Evolutionary conservation across 2,113 vertebrate genomes (phyloP).

Genomic region (Verasper variegatus): DNA sequence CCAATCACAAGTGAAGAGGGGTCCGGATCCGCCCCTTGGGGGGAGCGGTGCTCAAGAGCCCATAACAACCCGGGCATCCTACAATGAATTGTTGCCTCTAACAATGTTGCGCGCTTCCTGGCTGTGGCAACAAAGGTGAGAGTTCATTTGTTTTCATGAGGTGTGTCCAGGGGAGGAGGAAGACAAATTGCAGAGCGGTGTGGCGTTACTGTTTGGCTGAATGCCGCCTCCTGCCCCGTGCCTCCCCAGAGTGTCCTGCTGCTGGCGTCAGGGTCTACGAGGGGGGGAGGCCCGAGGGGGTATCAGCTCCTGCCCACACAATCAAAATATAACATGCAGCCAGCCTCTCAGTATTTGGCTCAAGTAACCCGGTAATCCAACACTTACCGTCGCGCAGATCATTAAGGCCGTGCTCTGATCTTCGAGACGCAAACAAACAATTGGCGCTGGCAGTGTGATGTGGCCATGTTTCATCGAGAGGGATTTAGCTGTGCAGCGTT

Average conservation of each 20-base stretch:
- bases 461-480: slow-evolving; percentile 38
- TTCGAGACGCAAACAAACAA: slow-evolving; percentile 60
- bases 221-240: slow-evolving; percentile 61
- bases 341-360: slow-evolving; percentile 56
- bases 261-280: slow-evolving; percentile 73
- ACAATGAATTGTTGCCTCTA: slow-evolving; percentile 64
- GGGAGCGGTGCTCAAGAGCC: slow-evolving; percentile 56
- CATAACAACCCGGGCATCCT: slow-evolving; percentile 52
- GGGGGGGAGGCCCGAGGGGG: slow-evolving; percentile 61
- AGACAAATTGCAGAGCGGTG: slow-evolving; percentile 75
- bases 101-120: slow-evolving; percentile 54
- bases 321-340: slow-evolving; percentile 77
- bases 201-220: slow-evolving; percentile 71
- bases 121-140: slow-evolving; percentile 74
- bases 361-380: slow-evolving; percentile 66
- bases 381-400: slow-evolving; percentile 54
- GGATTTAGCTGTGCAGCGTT: slow-evolving; percentile 41
- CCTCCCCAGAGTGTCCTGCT: slow-evolving; percentile 68
- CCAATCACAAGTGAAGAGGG: slow-evolving; percentile 39
- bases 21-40: slow-evolving; percentile 23
- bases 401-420: slow-evolving; percentile 72
- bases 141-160: slow-evolving; percentile 79
- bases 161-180: slow-evolving; percentile 71
- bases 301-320: slow-evolving; percentile 76
- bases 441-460: slow-evolving; percentile 37